These are phyloP conservation scores for Achroia grisella DNA, from an alignment of 1,140 invertebrate genomes.

Conservation along the genomic window DNA sequence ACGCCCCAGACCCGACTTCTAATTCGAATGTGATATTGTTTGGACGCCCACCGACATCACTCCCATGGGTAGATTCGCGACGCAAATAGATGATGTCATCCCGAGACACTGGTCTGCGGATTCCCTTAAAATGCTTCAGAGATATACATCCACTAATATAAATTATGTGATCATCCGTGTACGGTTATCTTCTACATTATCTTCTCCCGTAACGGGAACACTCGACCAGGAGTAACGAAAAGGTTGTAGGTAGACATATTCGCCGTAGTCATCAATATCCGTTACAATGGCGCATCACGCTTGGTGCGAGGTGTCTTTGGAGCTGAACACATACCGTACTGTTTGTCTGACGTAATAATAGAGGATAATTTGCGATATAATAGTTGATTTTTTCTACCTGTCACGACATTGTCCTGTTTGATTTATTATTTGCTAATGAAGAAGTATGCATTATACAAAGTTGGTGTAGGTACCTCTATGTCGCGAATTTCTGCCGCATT, in stretches of 20 bases:
- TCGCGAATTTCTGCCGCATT: too few species aligned
- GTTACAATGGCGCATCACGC: constrained; percentile 67
- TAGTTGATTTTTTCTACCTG: too few species aligned
- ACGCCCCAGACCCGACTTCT: constrained; percentile 35
- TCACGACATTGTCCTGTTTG: too few species aligned
- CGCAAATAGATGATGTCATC: constrained; percentile 31
- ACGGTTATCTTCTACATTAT: too few species aligned
- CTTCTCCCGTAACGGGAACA: too few species aligned
- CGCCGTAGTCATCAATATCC: constrained; percentile 65
- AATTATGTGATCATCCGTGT: too few species aligned
- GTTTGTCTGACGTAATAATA: constrained; percentile 13
- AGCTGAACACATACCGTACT: constrained; percentile 21
- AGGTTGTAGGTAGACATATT: constrained; percentile 38
- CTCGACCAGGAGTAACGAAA: too few species aligned
- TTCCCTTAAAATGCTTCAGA: constrained; percentile 24
- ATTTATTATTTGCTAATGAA: too few species aligned
- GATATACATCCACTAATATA: too few species aligned
- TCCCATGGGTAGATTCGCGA: constrained; percentile 20
- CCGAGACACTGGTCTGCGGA: constrained; percentile 21
- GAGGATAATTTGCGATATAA: too few species aligned
- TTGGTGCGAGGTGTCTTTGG: constrained; percentile 19
- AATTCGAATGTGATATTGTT: constrained; percentile 62
- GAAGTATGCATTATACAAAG: too few species aligned
- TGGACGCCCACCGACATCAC: constrained; percentile 40
- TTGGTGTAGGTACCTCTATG: too few species aligned